Evolutionary conservation across 2,888 invertebrate genomes (phyloP).

Genomic region (Operophtera brumata): DNA sequence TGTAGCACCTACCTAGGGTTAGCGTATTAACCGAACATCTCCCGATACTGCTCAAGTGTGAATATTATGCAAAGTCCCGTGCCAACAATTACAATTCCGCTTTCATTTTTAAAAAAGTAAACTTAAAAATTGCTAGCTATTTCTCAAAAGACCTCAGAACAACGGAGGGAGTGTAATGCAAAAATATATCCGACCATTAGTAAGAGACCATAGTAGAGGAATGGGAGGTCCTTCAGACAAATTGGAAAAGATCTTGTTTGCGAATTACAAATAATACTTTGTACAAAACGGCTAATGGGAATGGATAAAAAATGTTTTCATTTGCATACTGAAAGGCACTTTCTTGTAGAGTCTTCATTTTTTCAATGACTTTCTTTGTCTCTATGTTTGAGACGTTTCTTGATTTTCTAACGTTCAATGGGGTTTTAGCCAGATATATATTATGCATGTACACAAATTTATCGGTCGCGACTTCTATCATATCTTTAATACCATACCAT

Average conservation of each 20-base stretch:
- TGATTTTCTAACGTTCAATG: slow-evolving; percentile 49
- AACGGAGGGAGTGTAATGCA: slow-evolving; percentile 48
- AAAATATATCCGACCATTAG: slow-evolving; percentile 57
- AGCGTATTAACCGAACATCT: slow-evolving; percentile 16
- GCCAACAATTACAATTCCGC: slow-evolving; percentile 29
- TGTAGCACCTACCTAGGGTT: too few relatives aligned
- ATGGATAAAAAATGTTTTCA: slow-evolving; percentile 67
- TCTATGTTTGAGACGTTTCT: slow-evolving; percentile 39
- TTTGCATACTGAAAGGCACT: slow-evolving; percentile 67
- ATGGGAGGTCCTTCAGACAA: slow-evolving; percentile 51
- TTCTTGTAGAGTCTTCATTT: slow-evolving; percentile 55
- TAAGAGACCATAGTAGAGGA: slow-evolving; percentile 43
- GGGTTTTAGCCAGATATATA: slow-evolving; percentile 26
- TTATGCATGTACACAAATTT: neutral
- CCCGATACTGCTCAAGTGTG: slow-evolving; percentile 19
- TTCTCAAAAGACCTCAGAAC: slow-evolving; percentile 51
- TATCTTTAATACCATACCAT: too few relatives aligned
- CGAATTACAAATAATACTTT: slow-evolving; percentile 67
- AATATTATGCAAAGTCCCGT: slow-evolving; percentile 20
- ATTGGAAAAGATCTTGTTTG: slow-evolving; percentile 64
- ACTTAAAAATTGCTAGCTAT: slow-evolving; percentile 45
- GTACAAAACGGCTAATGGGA: slow-evolving; percentile 57
- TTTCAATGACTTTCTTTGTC: slow-evolving; percentile 50
- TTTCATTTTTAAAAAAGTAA: slow-evolving; percentile 38
- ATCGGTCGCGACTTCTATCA: neutral